Conservation (phyloP, 2,888 invertebrate genomes). For the Nasonovia ribisnigri region DNA sequence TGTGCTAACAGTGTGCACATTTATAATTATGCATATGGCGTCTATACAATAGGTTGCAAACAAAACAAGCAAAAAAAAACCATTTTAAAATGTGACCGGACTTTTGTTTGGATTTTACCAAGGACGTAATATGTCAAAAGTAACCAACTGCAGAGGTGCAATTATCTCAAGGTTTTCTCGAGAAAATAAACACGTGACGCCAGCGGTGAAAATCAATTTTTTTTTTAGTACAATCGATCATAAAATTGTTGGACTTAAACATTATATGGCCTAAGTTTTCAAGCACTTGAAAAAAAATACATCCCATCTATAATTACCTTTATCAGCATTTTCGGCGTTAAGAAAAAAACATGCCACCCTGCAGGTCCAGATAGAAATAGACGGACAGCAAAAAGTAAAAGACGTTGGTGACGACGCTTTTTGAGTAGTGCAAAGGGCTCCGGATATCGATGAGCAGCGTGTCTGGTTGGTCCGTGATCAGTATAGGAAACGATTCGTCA, state of each 20-base stretch:
- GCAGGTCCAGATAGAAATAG: conserved; percentile 58
- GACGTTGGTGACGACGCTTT: conserved; percentile 43
- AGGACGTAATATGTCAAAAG: background rate
- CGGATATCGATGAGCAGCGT: background rate
- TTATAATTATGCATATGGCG: background rate
- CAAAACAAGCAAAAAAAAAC: background rate
- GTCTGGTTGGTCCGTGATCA: conserved; percentile 14
- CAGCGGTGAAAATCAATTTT: background rate
- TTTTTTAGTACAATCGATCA: background rate
- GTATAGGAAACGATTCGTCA: conserved; percentile 40
- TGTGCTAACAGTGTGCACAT: background rate
- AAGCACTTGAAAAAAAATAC: background rate
- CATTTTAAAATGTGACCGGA: background rate
- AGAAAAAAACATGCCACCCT: conserved; percentile 61
- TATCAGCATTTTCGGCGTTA: background rate
- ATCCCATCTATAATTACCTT: background rate
- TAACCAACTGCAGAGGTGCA: background rate
- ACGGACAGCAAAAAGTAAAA: conserved; percentile 57
- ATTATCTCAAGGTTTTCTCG: background rate
- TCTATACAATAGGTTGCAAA: background rate
- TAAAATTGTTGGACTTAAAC: background rate
- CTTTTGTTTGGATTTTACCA: background rate
- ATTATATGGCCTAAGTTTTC: background rate
- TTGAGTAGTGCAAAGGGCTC: conserved; percentile 38
- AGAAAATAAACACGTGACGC: background rate